These are phyloP conservation scores for Buathra laborator DNA, from an alignment of 2,888 invertebrate genomes.

Conservation along the genomic window DNA sequence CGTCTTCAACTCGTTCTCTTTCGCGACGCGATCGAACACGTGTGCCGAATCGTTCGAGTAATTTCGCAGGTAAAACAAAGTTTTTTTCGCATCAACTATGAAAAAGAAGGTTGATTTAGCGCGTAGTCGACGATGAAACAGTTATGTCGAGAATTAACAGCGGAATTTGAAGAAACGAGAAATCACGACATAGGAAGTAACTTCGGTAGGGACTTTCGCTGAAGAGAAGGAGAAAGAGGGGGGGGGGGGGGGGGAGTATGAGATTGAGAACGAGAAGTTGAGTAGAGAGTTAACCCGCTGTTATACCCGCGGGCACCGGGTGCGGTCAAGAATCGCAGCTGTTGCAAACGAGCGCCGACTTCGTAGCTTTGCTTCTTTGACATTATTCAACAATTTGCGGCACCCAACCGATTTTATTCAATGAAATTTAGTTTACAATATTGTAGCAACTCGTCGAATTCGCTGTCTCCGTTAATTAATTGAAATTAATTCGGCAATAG, in stretches of 20 bases:
- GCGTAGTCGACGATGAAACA: too few species aligned
- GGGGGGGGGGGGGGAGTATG: background rate
- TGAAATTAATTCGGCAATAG: slow-evolving; percentile 79
- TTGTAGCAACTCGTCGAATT: background rate
- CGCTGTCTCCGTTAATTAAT: background rate
- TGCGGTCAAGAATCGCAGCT: slow-evolving; percentile 18
- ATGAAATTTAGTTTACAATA: background rate
- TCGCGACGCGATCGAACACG: slow-evolving; percentile 94
- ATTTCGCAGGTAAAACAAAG: slow-evolving; percentile 88
- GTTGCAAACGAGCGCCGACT: slow-evolving; percentile 21
- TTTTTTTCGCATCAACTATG: background rate
- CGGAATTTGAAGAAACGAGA: background rate
- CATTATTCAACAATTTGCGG: slow-evolving; percentile 16
- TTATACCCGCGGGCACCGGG: slow-evolving; percentile 16
- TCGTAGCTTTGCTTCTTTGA: slow-evolving; percentile 16
- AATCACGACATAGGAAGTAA: background rate
- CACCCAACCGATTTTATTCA: background rate
- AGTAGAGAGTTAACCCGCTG: slow-evolving; percentile 27
- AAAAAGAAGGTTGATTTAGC: too few species aligned
- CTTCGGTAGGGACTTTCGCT: background rate
- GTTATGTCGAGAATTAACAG: too few species aligned
- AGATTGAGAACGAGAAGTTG: slow-evolving; percentile 23
- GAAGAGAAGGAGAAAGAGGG: slow-evolving; percentile 6
- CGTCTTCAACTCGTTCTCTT: slow-evolving; percentile 94
- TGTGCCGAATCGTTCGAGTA: slow-evolving; percentile 93